Conservation (phyloP, 2,113 vertebrate species). For the Setophaga coronata region DNA sequence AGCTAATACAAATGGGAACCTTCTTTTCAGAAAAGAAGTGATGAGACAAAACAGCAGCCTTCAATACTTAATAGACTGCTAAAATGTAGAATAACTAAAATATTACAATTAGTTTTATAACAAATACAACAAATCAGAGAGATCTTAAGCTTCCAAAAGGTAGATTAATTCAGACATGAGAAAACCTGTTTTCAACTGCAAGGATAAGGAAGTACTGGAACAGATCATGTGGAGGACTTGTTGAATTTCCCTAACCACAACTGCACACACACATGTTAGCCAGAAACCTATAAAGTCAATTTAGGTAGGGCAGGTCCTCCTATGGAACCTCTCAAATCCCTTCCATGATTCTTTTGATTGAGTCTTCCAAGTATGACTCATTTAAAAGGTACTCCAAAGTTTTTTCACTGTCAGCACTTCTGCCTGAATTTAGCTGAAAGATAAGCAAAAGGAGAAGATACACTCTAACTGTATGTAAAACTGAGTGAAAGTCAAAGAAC, state of each 20-base stretch:
- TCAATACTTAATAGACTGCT: neutral
- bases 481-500: neutral
- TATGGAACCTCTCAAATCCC: neutral
- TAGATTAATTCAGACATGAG: neutral
- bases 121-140: neutral
- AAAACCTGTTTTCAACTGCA: neutral
- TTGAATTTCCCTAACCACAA: neutral
- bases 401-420: neutral
- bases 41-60: neutral
- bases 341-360: neutral
- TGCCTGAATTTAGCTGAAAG: neutral
- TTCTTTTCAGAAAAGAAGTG: neutral
- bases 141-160: neutral
- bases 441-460: neutral
- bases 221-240: neutral
- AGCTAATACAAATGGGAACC: neutral
- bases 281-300: neutral
- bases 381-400: neutral
- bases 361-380: neutral
- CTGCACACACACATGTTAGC: neutral
- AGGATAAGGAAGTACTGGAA: neutral
- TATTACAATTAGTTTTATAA: neutral
- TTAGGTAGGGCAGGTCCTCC: neutral
- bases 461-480: neutral
- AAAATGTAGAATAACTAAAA: neutral